Evolutionary conservation across 2,797 vertebrate genomes (phyloP).

Genomic region (Lutjanus campechanus): DNA sequence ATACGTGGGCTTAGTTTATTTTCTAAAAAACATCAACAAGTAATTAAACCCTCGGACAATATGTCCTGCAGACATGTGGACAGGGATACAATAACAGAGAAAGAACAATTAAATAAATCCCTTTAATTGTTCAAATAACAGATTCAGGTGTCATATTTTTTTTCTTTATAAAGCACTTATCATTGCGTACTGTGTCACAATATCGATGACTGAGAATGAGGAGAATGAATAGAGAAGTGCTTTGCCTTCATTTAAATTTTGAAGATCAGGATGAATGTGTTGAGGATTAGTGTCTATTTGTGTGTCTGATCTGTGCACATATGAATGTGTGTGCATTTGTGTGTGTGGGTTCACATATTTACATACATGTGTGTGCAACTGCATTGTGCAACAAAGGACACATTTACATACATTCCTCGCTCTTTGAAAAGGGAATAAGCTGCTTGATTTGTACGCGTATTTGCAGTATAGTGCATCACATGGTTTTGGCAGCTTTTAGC

Average conservation of each 20-base stretch:
- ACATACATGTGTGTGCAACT: background rate
- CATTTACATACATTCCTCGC: constrained; percentile 46
- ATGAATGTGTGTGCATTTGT: background rate
- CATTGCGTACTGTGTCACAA: background rate
- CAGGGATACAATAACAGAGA: background rate
- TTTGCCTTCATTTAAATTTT: constrained; percentile 37
- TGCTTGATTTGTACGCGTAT: background rate
- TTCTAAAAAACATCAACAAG: background rate
- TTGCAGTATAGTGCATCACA: background rate
- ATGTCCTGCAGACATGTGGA: background rate
- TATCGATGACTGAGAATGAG: constrained; percentile 10
- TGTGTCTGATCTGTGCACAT: background rate
- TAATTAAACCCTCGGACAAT: background rate
- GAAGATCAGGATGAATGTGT: background rate
- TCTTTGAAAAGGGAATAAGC: constrained; percentile 24
- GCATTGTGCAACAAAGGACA: constrained; percentile 19
- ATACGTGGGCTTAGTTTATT: too few species aligned
- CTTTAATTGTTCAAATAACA: constrained; percentile 15
- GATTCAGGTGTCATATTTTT: constrained; percentile 1
- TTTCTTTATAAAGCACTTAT: background rate
- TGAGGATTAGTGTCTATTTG: constrained; percentile 24
- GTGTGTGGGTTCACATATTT: constrained; percentile 11
- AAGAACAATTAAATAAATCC: background rate
- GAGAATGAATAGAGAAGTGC: constrained; percentile 1
- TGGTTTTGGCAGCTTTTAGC: constrained; percentile 19